Base-by-base conservation (phyloP, 2,888 invertebrate species). In the Drosophila stalkeri region DNA sequence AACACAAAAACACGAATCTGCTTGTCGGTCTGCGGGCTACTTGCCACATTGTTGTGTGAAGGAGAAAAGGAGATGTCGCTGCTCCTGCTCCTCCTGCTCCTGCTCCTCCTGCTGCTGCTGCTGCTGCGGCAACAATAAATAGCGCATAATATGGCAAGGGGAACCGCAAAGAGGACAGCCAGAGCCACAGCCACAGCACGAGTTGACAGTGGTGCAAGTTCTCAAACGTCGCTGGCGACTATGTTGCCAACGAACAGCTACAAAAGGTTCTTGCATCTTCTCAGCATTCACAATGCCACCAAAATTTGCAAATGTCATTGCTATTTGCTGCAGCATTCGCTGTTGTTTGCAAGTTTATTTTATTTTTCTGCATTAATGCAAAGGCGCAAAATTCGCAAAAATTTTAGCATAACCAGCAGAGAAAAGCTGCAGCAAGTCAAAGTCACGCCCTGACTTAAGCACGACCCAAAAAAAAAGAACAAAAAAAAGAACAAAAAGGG, bases 281-380 rank as follows among this genome's bases (percentile, higher is more conserved):
- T 47, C 57, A 64, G 51, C 54, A 68, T 56, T 61, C 73, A 65
- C 75, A 83, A 72, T 67, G 69, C 47, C 65, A 78, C 72, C 44
- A 69, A 66, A 80, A 81, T 83, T 75, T 67, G 59, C 65, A 74
- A 86, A 74, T 84, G 71, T 59, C 84, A 70, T 67, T 72, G 54
- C 65, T 63, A 52, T 47, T 49, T 52, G 31, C 52, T 57, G 66
- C 46, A 12, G 35, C 49, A 35, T 3, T 41, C 49, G 37, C 11
- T 64, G 49, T 35, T 71, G 12, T 52, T 59, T 35, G 47, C 31
- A 12, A 11, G 27, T 9, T 41, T 43, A n/a, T 60, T 52, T 61
- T 37, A 2, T 43, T 12, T 41, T 51, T 33, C 56, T 64, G 73
- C 72, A 77, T 80, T 74, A 72, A 75, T 77, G 84, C 83, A 77